These are phyloP conservation scores for Heterodera filipjevi DNA, from an alignment of 2,888 invertebrate genomes.

Conservation along the genomic window DNA sequence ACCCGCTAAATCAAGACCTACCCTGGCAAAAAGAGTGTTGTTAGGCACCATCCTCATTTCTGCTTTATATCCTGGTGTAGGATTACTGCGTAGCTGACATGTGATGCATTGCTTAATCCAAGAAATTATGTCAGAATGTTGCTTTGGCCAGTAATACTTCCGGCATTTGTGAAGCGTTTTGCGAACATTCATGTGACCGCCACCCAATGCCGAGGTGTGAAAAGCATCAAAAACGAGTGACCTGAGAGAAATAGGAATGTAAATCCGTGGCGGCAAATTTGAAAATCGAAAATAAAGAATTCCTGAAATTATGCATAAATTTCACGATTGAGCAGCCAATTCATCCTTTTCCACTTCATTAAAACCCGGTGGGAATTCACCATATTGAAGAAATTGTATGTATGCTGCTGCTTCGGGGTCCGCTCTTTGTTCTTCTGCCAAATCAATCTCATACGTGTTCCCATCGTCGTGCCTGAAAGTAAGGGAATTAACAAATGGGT, in stretches of 20 bases:
- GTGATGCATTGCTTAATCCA: neutral
- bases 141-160: neutral
- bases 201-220: constrained; percentile 29
- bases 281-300: neutral
- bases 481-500: no score
- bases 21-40: constrained; percentile 29
- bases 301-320: neutral
- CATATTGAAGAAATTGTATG: neutral
- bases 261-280: no score
- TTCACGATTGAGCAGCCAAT: neutral
- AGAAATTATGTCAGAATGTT: neutral
- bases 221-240: constrained; percentile 32
- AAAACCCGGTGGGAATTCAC: neutral
- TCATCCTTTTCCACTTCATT: neutral
- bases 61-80: neutral
- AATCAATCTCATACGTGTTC: neutral
- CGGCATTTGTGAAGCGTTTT: neutral
- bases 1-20: constrained; percentile 23
- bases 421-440: neutral
- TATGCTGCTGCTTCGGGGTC: neutral
- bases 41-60: neutral
- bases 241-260: constrained; percentile 29
- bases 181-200: constrained; percentile 9
- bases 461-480: neutral
- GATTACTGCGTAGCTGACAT: neutral